Evolutionary conservation across 1,140 invertebrate genomes (phyloP), one percentile per base, ranked within the genome.

Genomic region (Cotesia typhae): DNA sequence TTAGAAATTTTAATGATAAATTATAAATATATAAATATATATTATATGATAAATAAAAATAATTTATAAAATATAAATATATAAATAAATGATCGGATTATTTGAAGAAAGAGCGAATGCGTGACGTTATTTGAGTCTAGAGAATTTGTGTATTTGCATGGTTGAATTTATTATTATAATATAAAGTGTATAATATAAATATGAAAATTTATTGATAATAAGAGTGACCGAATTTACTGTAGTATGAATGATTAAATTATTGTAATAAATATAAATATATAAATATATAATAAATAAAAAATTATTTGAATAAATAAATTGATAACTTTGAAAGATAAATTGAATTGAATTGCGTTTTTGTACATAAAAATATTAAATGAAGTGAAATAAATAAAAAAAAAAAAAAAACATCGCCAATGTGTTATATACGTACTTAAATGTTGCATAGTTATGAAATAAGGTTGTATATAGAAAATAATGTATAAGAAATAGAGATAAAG

Each of bases 341-440:
- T 67, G 52, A 28, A 20, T 47, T 71, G 28, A 57, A 68, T 47
- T 67, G 63, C 41, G 47, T 47, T 71, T 57, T 7, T 10, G 20
- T 36, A 63, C 36, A 63, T 36, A 37, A 7, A 60, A 52, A 28
- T 28, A 52, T 41, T 37, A n/a, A 41, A 52, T 6, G 35, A 67
- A 67, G 3, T 36, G 28, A 38, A 37, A 17, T 51, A 69, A 72
- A 61, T 75, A 75, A 47, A 72, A 72, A 72, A 72, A 51, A 65
- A 52, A 52, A 71, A 55, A 41, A 55, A 71, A 67, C 63, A 71
- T 14, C 20, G 41, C 47, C 59, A 71, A 17, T 28, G 69, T 68
- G 66, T 75, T 70, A 68, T 75, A 75, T 52, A 67, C 28, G 38
- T 75, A 72, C 68, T 55, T 72, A 63, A 75, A 75, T 75, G 74